A percentile compares a stretch with the other conserved stretches of the same genome.
Evolutionary conservation across 2,113 vertebrate genomes (phyloP).

Genomic region (Echinops telfairi): DNA sequence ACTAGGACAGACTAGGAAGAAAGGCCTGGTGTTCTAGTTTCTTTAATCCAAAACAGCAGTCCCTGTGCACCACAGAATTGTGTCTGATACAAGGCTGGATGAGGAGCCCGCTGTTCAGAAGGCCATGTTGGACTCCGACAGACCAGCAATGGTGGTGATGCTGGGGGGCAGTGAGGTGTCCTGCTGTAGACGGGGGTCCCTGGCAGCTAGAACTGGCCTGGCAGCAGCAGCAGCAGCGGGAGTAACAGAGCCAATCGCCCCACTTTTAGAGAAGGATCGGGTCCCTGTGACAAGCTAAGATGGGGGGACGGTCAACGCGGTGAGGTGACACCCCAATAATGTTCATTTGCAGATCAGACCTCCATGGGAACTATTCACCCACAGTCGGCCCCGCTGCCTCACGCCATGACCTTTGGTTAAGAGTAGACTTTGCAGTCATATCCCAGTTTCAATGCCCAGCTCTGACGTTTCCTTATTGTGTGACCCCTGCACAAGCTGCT

Average conservation of each 20-base stretch:
- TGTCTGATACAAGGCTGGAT: not conserved
- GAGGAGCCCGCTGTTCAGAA: not conserved
- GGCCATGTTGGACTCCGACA: not conserved
- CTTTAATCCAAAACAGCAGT: too few species aligned
- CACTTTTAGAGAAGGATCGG: not conserved
- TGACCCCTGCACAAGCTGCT: not conserved
- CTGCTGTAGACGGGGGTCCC: not conserved
- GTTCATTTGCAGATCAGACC: not conserved
- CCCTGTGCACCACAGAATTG: not conserved
- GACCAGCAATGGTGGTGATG: not conserved
- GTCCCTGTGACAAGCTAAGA: not conserved
- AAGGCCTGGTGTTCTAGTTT: not conserved
- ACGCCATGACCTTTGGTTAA: accelerated
- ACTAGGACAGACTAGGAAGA: not conserved
- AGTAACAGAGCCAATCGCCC: not conserved
- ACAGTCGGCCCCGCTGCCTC: not conserved
- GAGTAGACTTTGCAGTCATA: not conserved
- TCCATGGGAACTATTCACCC: not conserved
- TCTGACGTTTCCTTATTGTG: not conserved
- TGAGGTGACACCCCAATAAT: not conserved
- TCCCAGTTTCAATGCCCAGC: not conserved
- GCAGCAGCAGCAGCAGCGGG: not conserved
- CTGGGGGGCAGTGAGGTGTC: not conserved
- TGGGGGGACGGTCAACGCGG: accelerated
- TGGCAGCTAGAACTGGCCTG: not conserved